Base-by-base conservation (phyloP, 2,113 vertebrate species). In the Centropristis striata region DNA sequence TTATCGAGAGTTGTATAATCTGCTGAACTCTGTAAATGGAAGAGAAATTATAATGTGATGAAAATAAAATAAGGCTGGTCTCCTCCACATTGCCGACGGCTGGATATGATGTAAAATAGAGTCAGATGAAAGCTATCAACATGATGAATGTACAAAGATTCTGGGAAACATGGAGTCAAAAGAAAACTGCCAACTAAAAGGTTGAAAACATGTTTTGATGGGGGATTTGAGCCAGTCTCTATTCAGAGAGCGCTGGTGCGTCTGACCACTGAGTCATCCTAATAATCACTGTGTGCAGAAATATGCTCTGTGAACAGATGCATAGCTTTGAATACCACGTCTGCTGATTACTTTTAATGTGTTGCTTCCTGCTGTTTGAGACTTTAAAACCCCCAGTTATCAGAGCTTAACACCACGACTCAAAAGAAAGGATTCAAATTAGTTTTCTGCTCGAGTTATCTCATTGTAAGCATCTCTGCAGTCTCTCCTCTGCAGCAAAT, bases 401-500 rank as follows among this genome's bases (percentile, higher is more conserved):
- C 74, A 65, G 69, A 53, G 74, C 64, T 70, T 36, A 77, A 27
- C 67, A 59, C 47, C 4, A 9, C 4, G 0, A 46, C 21, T 37
- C 49, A 51, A 78, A 55, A 65, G 15, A 28, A 50, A 59, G 27
- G 50, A 68, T 72, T 75, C 21, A 49, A 63, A 78, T 83, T 1
- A 61, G 65, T 57, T 61, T 47, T 71, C 54, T 27, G 28, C 67
- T 55, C 13, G 10, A 20, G 11, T 72, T 74, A 81, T 76, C 80
- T 58, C 21, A 37, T 55, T 66, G 18, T 65, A 13, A 37, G 8
- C 20, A 80, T 76, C 67, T 50, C 67, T 4, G 70, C 37, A 15
- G 39, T 66, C 42, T 65, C 55, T 65, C 32, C 58, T 70, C 55
- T 18, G 71, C 59, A 63, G 66, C 16, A 65, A 78, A 86, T 80